These are phyloP conservation scores for Gobio occitaniae DNA, from an alignment of 2,797 vertebrate species.

Conservation along the genomic window DNA sequence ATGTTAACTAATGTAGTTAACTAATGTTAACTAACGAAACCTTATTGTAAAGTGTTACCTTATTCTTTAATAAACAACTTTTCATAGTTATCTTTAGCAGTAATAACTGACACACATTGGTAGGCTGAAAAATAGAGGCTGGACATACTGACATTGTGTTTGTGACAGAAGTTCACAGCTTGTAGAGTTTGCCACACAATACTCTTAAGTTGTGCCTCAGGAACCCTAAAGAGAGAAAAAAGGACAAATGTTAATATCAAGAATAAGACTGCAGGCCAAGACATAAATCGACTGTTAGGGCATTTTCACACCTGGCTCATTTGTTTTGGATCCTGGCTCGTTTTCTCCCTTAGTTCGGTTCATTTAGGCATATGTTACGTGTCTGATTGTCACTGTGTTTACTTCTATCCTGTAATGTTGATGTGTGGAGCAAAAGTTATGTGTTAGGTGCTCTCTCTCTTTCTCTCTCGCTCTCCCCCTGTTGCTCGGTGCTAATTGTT, in stretches of 20 bases:
- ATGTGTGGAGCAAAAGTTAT: no score
- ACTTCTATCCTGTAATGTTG: no score
- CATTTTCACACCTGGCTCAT: background rate
- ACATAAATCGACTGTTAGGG: background rate
- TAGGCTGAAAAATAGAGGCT: background rate
- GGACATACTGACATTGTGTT: constrained; percentile 82
- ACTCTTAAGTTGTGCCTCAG: constrained; percentile 90
- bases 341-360: background rate
- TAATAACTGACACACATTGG: background rate
- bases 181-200: constrained; percentile 96
- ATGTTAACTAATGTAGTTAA: no score
- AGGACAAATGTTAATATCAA: constrained; percentile 18
- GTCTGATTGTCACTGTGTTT: no score
- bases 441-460: no score
- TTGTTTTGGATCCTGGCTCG: background rate
- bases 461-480: no score
- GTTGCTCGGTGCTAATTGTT: no score
- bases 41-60: no score
- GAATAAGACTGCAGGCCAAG: background rate
- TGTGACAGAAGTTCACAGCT: constrained; percentile 97
- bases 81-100: background rate
- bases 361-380: background rate
- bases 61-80: background rate
- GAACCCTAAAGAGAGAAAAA: constrained; percentile 77
- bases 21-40: no score